Conservation (phyloP, 2,797 vertebrate species). For the Dryobates pubescens region DNA sequence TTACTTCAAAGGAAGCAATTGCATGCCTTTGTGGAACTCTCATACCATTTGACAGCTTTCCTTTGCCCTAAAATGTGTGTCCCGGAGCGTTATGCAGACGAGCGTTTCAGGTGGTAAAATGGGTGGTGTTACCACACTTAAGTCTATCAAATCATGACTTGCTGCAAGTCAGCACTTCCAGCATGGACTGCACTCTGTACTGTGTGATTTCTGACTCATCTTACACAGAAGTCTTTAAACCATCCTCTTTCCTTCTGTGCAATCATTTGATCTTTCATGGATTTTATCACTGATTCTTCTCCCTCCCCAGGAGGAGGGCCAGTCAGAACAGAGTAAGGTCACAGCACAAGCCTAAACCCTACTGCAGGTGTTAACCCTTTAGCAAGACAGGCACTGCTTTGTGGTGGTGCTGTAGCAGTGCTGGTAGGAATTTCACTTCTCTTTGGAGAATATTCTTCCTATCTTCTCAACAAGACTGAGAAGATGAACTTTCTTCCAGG, state of each 20-base stretch:
- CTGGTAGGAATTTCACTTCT: not conserved
- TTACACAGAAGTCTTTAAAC: not conserved
- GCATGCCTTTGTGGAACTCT: conserved; percentile 24
- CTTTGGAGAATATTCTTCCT: not conserved
- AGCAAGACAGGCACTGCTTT: not conserved
- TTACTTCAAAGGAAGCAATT: conserved; percentile 61
- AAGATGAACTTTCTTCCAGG: not conserved
- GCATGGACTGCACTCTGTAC: not conserved
- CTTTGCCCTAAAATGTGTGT: conserved; percentile 29
- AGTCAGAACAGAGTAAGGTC: not conserved
- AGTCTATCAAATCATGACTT: conserved; percentile 47
- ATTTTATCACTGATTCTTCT: not conserved
- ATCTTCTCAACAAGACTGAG: not conserved
- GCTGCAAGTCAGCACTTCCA: conserved; percentile 30
- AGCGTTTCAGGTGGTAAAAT: conserved; percentile 16
- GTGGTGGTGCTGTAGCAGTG: not conserved
- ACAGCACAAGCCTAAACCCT: not conserved
- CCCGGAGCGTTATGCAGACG: conserved; percentile 40
- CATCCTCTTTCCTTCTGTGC: not conserved
- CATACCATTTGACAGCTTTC: conserved; percentile 50
- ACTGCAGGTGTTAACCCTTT: not conserved
- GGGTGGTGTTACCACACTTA: conserved; percentile 9
- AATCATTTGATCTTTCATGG: not conserved
- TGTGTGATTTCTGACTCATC: conserved; percentile 11
- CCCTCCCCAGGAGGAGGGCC: not conserved